phyloP scores from a whole-genome alignment of 2,888 invertebrate genomes.

The Hydropsyche betteni region DNA sequence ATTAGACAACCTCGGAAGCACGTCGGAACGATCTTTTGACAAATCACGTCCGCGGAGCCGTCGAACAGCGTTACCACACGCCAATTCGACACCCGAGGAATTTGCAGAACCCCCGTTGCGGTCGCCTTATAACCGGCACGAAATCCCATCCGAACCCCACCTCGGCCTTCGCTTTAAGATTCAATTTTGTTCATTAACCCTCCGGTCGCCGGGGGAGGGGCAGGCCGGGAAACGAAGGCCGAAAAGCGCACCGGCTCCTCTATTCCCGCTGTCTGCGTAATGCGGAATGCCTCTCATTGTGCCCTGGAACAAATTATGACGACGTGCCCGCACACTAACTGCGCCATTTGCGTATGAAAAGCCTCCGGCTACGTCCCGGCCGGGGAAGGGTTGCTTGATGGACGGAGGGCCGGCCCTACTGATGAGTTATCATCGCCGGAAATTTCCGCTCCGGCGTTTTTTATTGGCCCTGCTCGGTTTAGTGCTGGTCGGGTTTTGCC shows the following conservation, averaged over 20 bases:
- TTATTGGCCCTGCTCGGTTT: constrained; percentile 43
- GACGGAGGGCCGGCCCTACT: constrained; percentile 31
- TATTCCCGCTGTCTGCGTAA: constrained; percentile 34
- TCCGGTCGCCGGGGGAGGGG: constrained; percentile 40
- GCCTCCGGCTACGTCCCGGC: background rate
- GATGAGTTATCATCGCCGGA: constrained; percentile 48
- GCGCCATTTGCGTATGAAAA: constrained; percentile 31
- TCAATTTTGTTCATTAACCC: constrained; percentile 52
- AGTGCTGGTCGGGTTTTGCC: constrained; percentile 37
- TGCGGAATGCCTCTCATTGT: constrained; percentile 49
- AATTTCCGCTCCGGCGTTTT: constrained; percentile 51
- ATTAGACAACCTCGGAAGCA: no score
- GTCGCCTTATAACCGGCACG: background rate
- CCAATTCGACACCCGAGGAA: background rate
- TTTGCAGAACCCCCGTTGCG: constrained; percentile 5
- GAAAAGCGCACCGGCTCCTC: constrained; percentile 34
- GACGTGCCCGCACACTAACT: constrained; percentile 47
- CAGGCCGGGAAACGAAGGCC: constrained; percentile 1
- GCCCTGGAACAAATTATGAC: constrained; percentile 51
- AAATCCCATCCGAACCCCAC: constrained; percentile 33
- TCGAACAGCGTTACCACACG: background rate
- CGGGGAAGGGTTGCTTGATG: constrained; percentile 35
- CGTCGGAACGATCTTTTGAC: no score
- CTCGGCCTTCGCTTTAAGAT: constrained; percentile 49
- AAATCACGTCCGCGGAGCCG: no score